phyloP scores from a whole-genome alignment of 2,888 invertebrate genomes.

The Chaitophorus viminalis region DNA sequence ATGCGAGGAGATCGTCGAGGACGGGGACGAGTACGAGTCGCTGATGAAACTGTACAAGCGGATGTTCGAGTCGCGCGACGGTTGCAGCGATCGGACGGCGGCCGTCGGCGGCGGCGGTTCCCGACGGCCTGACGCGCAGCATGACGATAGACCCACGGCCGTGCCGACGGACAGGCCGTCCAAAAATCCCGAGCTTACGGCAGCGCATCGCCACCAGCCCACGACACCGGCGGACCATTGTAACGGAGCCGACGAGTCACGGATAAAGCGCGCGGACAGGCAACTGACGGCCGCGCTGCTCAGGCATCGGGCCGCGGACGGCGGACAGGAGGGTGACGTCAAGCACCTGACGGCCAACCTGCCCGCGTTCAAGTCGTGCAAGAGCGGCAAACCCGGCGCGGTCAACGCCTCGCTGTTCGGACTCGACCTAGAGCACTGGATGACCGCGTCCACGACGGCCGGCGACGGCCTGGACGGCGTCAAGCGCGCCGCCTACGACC shows the following conservation, averaged over 20 bases:
- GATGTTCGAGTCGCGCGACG: constrained; percentile 13
- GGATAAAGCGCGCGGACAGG: constrained; percentile 3
- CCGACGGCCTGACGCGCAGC: neutral
- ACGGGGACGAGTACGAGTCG: constrained; percentile 3
- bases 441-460: constrained; percentile 4
- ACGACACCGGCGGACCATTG: neutral
- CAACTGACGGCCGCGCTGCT: constrained; percentile 10
- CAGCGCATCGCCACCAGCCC: no score
- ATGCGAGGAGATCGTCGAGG: constrained; percentile 5
- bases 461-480: neutral
- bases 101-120: neutral
- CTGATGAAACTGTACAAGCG: constrained; percentile 19
- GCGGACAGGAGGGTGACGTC: constrained; percentile 24
- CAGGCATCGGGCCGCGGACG: neutral
- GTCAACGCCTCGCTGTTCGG: constrained; percentile 30
- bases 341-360: constrained; percentile 31
- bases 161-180: neutral
- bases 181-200: no score
- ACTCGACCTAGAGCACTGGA: constrained; percentile 35
- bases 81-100: neutral
- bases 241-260: neutral
- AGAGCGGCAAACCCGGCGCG: neutral
- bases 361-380: constrained; percentile 25
- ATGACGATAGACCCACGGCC: no score
- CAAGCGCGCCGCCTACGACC: constrained; percentile 43